These are phyloP conservation scores for Pogona vitticeps DNA, from an alignment of 2,113 vertebrate genomes.

Conservation along the genomic window DNA sequence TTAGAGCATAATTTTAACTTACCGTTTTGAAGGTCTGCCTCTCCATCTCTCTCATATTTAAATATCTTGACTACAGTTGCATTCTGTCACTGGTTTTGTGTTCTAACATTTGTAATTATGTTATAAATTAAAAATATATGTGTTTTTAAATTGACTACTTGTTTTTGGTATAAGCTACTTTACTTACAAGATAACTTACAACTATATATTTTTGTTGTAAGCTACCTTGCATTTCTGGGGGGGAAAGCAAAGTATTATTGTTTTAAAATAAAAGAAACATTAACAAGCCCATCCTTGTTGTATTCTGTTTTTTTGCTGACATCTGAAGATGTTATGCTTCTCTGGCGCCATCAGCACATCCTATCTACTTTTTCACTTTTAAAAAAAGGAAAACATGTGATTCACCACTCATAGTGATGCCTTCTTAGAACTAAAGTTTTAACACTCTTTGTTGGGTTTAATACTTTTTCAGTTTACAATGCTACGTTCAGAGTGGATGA, in stretches of 20 bases:
- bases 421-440: neutral
- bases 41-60: neutral
- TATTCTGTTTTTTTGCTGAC: neutral
- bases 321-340: neutral
- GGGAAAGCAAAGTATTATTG: neutral
- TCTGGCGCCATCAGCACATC: neutral
- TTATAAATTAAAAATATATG: neutral
- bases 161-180: neutral
- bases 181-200: too few relatives aligned
- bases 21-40: neutral
- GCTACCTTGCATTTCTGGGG: neutral
- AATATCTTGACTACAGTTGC: neutral
- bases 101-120: neutral
- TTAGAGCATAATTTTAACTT: neutral
- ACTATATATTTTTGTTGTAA: neutral
- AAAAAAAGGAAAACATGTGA: neutral
- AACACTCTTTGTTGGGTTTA: neutral
- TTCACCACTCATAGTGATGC: neutral
- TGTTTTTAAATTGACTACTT: too few relatives aligned
- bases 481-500: neutral
- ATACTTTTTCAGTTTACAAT: neutral
- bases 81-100: neutral
- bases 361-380: neutral
- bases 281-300: neutral
- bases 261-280: neutral